Evolutionary conservation across 1,140 invertebrate species (phyloP).

Genomic region (Cryptotermes secundus): DNA sequence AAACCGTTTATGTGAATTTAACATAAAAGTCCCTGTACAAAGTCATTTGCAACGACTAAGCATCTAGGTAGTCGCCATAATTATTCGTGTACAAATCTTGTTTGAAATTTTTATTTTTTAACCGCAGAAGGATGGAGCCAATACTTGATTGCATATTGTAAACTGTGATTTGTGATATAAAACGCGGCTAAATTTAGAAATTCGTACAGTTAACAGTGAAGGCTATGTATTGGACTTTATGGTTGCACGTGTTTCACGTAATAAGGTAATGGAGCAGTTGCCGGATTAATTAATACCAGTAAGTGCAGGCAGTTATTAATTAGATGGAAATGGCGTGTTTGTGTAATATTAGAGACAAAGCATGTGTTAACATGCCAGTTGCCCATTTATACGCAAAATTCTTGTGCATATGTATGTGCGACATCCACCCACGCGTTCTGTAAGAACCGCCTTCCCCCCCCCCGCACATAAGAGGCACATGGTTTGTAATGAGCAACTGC

Average conservation of each 20-base stretch:
- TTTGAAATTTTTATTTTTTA: not conserved
- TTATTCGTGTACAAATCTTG: not conserved
- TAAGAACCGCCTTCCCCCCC: too few relatives aligned
- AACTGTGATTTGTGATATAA: not conserved
- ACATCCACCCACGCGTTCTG: too few relatives aligned
- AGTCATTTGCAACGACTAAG: not conserved
- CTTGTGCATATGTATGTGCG: too few relatives aligned
- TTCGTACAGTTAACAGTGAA: not conserved
- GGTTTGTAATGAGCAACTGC: too few relatives aligned
- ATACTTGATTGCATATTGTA: not conserved
- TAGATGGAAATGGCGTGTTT: not conserved
- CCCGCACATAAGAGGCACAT: too few relatives aligned
- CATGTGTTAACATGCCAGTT: not conserved
- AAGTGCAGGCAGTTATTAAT: not conserved
- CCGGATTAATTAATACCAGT: not conserved
- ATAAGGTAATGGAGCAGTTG: not conserved
- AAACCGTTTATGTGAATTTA: constrained; percentile 23
- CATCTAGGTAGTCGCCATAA: not conserved
- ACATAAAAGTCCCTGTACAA: not conserved
- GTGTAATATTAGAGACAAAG: not conserved
- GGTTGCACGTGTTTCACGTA: not conserved
- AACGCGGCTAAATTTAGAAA: not conserved
- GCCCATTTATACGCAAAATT: too few relatives aligned
- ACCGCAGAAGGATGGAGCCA: not conserved
- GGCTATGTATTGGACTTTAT: not conserved